phyloP scores from a whole-genome alignment of 2,888 invertebrate genomes.

The Meta bourneti region DNA sequence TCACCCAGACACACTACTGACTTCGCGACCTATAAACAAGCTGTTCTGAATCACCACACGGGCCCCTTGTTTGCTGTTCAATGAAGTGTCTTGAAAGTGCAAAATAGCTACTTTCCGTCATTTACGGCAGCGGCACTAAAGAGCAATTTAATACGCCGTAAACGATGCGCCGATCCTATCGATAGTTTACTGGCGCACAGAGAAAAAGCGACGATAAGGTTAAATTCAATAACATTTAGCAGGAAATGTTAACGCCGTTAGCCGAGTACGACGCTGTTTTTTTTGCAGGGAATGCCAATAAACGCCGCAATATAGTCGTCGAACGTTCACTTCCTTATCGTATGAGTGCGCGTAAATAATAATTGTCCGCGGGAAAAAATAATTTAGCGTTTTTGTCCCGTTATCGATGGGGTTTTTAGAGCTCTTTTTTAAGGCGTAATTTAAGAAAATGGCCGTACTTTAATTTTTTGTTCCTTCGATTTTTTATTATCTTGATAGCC shows the following conservation, averaged over 20 bases:
- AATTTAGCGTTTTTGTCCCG: conserved; percentile 37
- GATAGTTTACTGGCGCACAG: conserved; percentile 49
- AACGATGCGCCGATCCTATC: conserved; percentile 64
- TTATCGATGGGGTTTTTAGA: not conserved
- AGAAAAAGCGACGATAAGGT: conserved; percentile 69
- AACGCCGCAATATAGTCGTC: conserved; percentile 1
- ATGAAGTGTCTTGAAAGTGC: conserved; percentile 8
- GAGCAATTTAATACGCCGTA: conserved; percentile 71
- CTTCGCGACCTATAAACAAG: no score
- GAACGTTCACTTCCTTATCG: conserved; percentile 44
- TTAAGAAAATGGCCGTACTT: conserved; percentile 50
- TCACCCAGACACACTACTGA: no score
- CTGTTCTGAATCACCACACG: not conserved
- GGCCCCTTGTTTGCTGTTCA: conserved; percentile 32
- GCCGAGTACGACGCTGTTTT: not conserved
- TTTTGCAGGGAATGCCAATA: conserved; percentile 57
- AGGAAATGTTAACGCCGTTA: conserved; percentile 67
- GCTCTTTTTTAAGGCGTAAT: conserved; percentile 32
- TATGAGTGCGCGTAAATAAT: conserved; percentile 42
- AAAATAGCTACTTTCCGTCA: conserved; percentile 20
- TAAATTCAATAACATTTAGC: conserved; percentile 69
- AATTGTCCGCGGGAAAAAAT: conserved; percentile 22
- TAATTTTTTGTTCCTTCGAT: not conserved
- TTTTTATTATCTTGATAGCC: not conserved
- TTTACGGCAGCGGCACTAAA: conserved; percentile 58